Percentiles rank a stretch among this genome's conserved stretches.
Conservation (phyloP, 64 coral and sea anemone genomes). For the Dendronephthya gigantea region DNA sequence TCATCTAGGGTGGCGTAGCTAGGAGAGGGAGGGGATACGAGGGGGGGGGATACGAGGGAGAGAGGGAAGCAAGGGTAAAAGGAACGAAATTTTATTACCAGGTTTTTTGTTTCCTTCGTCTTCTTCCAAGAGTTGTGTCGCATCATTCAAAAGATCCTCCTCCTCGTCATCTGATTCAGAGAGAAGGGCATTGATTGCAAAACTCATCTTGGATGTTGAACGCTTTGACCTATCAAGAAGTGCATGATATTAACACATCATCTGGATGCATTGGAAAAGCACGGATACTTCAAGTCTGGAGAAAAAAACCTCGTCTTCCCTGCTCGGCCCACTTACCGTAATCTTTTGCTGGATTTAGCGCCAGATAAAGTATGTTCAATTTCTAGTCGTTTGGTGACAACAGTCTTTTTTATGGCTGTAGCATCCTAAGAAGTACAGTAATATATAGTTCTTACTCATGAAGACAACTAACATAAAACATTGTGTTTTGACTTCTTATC, state of each 20-base stretch:
- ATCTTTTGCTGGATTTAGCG: slow-evolving; percentile 91
- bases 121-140: slow-evolving; percentile 48
- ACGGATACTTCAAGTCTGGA: too few species aligned
- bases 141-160: slow-evolving; percentile 20
- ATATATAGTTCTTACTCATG: neutral
- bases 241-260: neutral
- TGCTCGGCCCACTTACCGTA: slow-evolving; percentile 43
- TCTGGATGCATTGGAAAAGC: too few species aligned
- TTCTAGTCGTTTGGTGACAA: slow-evolving; percentile 76
- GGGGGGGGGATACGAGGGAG: too few species aligned
- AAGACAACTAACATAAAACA: too few species aligned
- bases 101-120: slow-evolving; percentile 5
- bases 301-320: neutral
- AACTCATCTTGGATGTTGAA: slow-evolving; percentile 65
- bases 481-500: too few species aligned
- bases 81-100: neutral
- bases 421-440: slow-evolving; percentile 58
- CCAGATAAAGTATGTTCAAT: slow-evolving; percentile 92
- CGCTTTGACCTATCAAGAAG: slow-evolving; percentile 59
- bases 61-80: too few species aligned
- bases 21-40: too few species aligned
- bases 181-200: slow-evolving; percentile 60
- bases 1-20: too few species aligned
- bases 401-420: slow-evolving; percentile 78
- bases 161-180: slow-evolving; percentile 46